Evolutionary conservation across 2,113 vertebrate species (phyloP), one percentile per base, ranked within the genome.

Genomic region (Lagopus muta): DNA sequence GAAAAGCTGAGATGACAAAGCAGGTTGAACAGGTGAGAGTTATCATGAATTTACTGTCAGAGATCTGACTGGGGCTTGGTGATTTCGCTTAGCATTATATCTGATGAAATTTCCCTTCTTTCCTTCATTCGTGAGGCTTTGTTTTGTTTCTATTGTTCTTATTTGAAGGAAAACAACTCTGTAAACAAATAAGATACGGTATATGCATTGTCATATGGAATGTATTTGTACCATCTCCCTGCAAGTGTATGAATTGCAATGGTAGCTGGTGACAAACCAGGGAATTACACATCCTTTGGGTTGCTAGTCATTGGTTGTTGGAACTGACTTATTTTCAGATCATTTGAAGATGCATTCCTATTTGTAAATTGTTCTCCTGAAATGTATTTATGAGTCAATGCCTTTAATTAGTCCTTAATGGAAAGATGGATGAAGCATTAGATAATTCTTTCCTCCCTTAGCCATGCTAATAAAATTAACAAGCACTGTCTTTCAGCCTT

Each of bases 391-490:
- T 83, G 40, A 95, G 48, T 84, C 85, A 91, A 48, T 86, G 79
- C 61, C 75, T 91, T 92, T 92, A 94, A 92, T 92, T 95, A 94
- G 72, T 24, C 32, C 55, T 87, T 96, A 86, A 82, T 89, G 78
- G 89, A 94, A 96, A 96, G 91, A 95, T 92, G 54, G 66, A 77
- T 92, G 77, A 80, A 93, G 50, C 14, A 64, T 93, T 90, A 94
- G 91, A 78, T 84, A 95, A 96, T 95, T 95, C 43, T 95, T 96
- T 94, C 91, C 82, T 95, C 20, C 57, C 20, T 58, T 57, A 90
- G 40, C 45, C 47, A 70, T 60, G 47, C 20, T 94, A 94, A 94
- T 78, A 58, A 80, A 92, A 60, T 92, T 91, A 88, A 16, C 55
- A 86, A 90, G 25, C 43, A 54, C 48, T 54, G 80, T 75, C 67